These are phyloP conservation scores for Sphaeridia pumilis DNA, from an alignment of 2,888 invertebrate genomes.

Conservation along the genomic window DNA sequence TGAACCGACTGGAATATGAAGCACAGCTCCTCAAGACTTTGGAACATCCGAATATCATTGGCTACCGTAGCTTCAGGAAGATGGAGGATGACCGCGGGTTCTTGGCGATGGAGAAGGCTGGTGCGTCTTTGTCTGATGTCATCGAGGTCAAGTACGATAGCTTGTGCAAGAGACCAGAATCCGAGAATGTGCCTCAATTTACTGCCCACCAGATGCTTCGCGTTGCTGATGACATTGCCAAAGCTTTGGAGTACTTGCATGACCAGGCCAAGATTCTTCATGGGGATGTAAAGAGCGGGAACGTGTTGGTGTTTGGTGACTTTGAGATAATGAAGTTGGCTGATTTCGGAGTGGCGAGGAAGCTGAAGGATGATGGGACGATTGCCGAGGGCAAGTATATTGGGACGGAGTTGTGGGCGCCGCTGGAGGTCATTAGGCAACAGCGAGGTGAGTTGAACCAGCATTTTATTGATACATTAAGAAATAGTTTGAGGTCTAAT, in stretches of 20 bases:
- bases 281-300: slow-evolving; percentile 73
- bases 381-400: slow-evolving; percentile 51
- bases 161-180: slow-evolving; percentile 8
- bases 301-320: slow-evolving; percentile 57
- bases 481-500: too few species aligned
- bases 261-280: slow-evolving; percentile 58
- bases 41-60: slow-evolving; percentile 71
- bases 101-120: slow-evolving; percentile 68
- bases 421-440: slow-evolving; percentile 56
- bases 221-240: slow-evolving; percentile 54
- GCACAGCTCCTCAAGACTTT: slow-evolving; percentile 57
- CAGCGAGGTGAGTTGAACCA: slow-evolving; percentile 19
- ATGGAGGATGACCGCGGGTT: slow-evolving; percentile 43
- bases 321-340: slow-evolving; percentile 65
- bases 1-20: slow-evolving; percentile 45
- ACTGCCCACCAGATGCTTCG: slow-evolving; percentile 52
- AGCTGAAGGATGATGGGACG: slow-evolving; percentile 52
- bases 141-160: slow-evolving; percentile 63
- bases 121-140: slow-evolving; percentile 57
- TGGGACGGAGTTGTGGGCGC: slow-evolving; percentile 66
- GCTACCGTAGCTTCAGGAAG: slow-evolving; percentile 52
- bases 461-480: too few species aligned
- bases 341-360: slow-evolving; percentile 71
- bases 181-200: slow-evolving; percentile 42
- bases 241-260: slow-evolving; percentile 66